Base-by-base conservation (phyloP, 2,888 invertebrate genomes). In the Hololepta plana region DNA sequence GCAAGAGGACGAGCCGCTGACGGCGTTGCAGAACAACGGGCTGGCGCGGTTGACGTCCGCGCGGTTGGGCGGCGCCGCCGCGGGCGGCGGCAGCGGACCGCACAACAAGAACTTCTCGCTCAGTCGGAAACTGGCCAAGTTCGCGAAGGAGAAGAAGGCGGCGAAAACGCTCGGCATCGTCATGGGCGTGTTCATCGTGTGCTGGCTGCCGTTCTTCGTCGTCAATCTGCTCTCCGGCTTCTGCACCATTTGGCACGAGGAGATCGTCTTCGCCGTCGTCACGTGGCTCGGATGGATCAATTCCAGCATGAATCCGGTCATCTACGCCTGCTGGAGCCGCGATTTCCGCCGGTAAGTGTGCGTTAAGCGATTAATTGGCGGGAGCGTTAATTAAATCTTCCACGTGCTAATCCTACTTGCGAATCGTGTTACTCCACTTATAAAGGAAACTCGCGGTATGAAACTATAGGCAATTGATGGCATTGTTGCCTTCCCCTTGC, bases 271-370 rank as follows among this genome's bases (percentile, higher is more conserved):
- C 35, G 80, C 84, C 20, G 71, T 88, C 31, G 87, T 88, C 32
- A 87, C 87, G 38, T 90, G 90, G 90, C 65, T 88, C 20, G 90
- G 90, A 27, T 90, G 88, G 88, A 82, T 88, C 53, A 90, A 90
- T 57, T 87, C 87, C 23, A 81, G 85, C 33, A 90, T 90, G 88
- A 90, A 90, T 61, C 93, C 93, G 0, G 85, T 93, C 38, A 95
- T 95, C 48, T 95, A 95, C 55, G 93, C 93, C n/a, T 88, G 90
- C 50, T 93, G 93, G 80, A 91, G 90, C 60, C 67, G 87, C 46
- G 95, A 95, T 57, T 95, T 95, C 53, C 65, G 87, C 59, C 77
- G 87, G 85, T 85, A 51, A 63, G 66, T 50, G 19, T n/a, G n/a
- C n/a, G n/a, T n/a, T n/a, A n/a, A n/a, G n/a, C n/a, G n/a, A n/a